phyloP scores from a whole-genome alignment of 2,113 vertebrate species.

The Chroicocephalus ridibundus region DNA sequence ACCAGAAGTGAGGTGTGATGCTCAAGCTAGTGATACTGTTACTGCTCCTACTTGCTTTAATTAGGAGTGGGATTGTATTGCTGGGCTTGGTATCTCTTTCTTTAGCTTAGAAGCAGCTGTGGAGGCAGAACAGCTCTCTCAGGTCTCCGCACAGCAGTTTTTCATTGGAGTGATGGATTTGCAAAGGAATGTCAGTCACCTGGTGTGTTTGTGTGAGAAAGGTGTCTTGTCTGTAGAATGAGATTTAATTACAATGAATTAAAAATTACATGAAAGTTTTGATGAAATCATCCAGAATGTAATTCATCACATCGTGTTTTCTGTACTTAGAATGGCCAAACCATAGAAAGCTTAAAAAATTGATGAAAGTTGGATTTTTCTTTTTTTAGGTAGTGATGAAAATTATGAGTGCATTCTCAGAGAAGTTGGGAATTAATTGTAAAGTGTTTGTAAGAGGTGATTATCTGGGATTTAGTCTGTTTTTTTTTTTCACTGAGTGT shows the following conservation, averaged over 20 bases:
- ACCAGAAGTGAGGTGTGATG: background rate
- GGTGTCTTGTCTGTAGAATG: background rate
- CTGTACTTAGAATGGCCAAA: background rate
- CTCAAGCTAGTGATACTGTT: background rate
- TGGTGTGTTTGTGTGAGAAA: background rate
- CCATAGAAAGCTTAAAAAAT: background rate
- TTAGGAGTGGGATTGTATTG: background rate
- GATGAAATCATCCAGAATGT: background rate
- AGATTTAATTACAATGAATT: background rate
- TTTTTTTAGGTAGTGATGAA: background rate
- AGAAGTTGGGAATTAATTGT: background rate
- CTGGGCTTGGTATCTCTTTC: background rate
- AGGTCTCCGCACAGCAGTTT: background rate
- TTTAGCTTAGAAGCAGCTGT: background rate
- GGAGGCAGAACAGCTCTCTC: background rate
- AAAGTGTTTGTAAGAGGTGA: background rate
- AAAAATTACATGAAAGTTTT: background rate
- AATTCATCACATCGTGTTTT: background rate
- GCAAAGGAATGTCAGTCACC: background rate
- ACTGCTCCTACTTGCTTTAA: background rate
- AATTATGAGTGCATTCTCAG: background rate
- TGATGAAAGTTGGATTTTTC: background rate
- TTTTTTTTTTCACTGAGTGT: background rate
- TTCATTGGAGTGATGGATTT: background rate
- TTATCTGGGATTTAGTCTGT: background rate